Base-by-base conservation (phyloP, 2,888 invertebrate genomes). In the Malacosoma neustria region DNA sequence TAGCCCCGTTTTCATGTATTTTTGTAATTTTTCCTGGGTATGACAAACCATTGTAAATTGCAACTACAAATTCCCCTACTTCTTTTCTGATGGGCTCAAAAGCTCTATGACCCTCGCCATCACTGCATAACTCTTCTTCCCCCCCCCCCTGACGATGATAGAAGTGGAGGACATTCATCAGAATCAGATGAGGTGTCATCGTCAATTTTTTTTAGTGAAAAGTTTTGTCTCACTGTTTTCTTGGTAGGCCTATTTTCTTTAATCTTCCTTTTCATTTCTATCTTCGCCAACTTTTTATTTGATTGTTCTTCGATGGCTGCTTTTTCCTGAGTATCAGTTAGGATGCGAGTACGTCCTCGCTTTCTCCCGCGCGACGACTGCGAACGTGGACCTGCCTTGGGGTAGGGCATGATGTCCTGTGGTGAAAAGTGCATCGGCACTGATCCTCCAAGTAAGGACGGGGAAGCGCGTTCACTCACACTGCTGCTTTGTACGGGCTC, bases 101-200 rank as follows among this genome's bases (percentile, higher is more conserved):
- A 7, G 7, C 29, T n/a, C n/a, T 29, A 29, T 29, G 9, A n/a
- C 9, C 7, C 1, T 7, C 7, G 7, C 29, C 29, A n/a, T 7
- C 7, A n/a, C 29, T 29, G 7, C n/a, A n/a, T 29, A n/a, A 7
- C 7, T 29, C 29, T n/a, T n/a, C 7, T 29, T 29, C n/a, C n/a
- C n/a, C n/a, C 29, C 7, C 29, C 29, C n/a, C 3, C 29, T n/a
- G 29, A 29, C 29, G 29, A 29, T n/a, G 29, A 29, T 29, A n/a
- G 7, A 7, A 29, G n/a, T n/a, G 9, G 7, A 7, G 9, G 9
- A 29, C 9, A 7, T 29, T 29, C 29, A n/a, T 29, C 29, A 31
- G 15, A 15, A 29, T 39, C 39, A 35, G 39, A 39, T 39, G 39
- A 39, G 32, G 35, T 39, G 35, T 39, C 39, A 31, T 36, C 36